Evolutionary conservation across 2,113 vertebrate genomes (phyloP).

Genomic region (Morone chrysops): DNA sequence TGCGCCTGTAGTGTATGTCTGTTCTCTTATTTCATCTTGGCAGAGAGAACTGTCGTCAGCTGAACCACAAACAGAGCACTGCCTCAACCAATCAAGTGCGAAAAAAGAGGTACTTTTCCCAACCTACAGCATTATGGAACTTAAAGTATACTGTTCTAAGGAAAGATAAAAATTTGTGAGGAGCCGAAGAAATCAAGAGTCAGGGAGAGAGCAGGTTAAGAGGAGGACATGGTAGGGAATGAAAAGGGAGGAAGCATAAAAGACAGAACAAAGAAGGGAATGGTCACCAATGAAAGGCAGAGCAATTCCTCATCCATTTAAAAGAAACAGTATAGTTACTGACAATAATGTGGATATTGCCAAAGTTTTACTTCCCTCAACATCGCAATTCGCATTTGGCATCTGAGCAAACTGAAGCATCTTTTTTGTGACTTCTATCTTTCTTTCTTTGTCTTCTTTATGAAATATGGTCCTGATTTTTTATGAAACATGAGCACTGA

Average conservation of each 20-base stretch:
- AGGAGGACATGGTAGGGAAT: conserved; percentile 17
- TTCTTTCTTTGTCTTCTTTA: neutral
- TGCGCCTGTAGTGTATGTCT: conserved; percentile 45
- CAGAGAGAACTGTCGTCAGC: conserved; percentile 68
- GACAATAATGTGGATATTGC: neutral
- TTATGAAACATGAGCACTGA: neutral
- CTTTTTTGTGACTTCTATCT: no score
- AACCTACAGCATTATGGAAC: conserved; percentile 46
- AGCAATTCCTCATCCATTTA: neutral
- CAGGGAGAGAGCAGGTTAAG: conserved; percentile 33
- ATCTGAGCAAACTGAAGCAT: neutral
- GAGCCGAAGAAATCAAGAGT: conserved; percentile 44
- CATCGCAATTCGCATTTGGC: neutral
- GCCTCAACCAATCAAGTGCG: conserved; percentile 66
- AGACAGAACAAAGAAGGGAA: conserved; percentile 30
- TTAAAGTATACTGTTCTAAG: conserved; percentile 66
- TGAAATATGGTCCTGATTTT: neutral
- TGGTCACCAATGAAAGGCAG: neutral
- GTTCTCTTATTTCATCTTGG: conserved; percentile 71
- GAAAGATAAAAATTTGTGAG: conserved; percentile 34
- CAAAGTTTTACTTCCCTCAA: neutral
- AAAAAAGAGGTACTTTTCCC: conserved; percentile 54
- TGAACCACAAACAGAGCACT: conserved; percentile 69
- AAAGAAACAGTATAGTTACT: no score
- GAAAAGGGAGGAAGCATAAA: conserved; percentile 14